A percentile compares a stretch with the other conserved stretches of the same genome.
These are phyloP conservation scores for Kryphioiulus occultus DNA, from an alignment of 2,888 invertebrate genomes.

Conservation along the genomic window DNA sequence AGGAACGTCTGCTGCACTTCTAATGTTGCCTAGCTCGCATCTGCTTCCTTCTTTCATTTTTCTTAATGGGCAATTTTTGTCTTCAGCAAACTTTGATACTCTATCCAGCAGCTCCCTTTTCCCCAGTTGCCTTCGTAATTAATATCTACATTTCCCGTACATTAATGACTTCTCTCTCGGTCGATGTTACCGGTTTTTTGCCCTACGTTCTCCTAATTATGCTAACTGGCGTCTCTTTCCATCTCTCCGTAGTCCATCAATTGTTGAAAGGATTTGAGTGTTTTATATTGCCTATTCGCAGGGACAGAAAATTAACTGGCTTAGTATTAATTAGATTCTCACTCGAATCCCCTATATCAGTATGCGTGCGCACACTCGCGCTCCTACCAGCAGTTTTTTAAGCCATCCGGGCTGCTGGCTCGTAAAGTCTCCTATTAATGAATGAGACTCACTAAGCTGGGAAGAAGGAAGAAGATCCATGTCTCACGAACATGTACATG, in stretches of 20 bases:
- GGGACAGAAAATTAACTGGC: conserved; percentile 31
- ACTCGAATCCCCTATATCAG: conserved; percentile 30
- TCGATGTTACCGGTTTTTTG: neutral
- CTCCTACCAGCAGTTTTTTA: conserved; percentile 10
- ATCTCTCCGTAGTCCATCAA: neutral
- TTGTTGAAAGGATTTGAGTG: conserved; percentile 26
- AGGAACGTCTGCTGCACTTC: neutral
- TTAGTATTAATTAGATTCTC: conserved; percentile 35
- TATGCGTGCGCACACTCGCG: neutral
- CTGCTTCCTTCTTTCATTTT: conserved; percentile 12
- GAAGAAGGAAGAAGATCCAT: neutral
- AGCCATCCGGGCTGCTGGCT: neutral
- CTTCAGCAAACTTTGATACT: conserved; percentile 22
- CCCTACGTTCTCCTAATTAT: conserved; percentile 6
- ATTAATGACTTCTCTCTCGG: conserved; percentile 22
- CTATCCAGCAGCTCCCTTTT: neutral
- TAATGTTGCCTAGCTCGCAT: conserved; percentile 11
- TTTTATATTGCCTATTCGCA: conserved; percentile 35
- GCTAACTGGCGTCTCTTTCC: conserved; percentile 41
- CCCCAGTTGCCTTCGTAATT: conserved; percentile 11
- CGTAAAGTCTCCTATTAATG: conserved; percentile 18
- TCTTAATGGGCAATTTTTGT: conserved; percentile 12
- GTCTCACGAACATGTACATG: neutral
- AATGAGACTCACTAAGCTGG: neutral
- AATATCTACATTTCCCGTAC: conserved; percentile 35